These are phyloP conservation scores for Lochmaea capreae DNA, from an alignment of 2,888 invertebrate genomes.

Conservation along the genomic window DNA sequence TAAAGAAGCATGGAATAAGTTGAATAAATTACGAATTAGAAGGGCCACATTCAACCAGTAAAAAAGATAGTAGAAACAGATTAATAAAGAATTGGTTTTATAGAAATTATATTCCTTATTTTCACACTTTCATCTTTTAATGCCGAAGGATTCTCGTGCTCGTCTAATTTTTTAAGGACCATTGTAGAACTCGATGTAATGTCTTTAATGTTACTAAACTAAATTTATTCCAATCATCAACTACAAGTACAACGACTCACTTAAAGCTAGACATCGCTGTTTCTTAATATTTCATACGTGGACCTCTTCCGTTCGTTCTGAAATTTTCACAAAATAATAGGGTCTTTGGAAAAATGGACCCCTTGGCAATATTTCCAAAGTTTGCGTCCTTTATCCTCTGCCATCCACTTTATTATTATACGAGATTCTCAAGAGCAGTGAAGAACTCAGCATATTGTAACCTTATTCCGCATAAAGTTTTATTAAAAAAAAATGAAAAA, in stretches of 20 bases:
- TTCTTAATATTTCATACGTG: not conserved
- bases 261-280: too few species aligned
- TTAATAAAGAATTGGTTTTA: too few species aligned
- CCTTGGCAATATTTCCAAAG: constrained; percentile 14
- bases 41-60: too few species aligned
- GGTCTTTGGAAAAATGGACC: constrained; percentile 23
- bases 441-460: not conserved
- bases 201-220: too few species aligned
- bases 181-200: too few species aligned
- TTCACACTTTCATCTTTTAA: too few species aligned
- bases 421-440: constrained; percentile 16
- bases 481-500: constrained; percentile 3
- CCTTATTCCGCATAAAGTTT: not conserved
- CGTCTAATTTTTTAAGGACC: too few species aligned
- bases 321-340: constrained; percentile 28
- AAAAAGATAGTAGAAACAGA: too few species aligned
- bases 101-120: too few species aligned
- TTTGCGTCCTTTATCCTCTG: constrained; percentile 20
- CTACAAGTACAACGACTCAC: not conserved
- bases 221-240: too few species aligned
- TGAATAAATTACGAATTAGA: not conserved
- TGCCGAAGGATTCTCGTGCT: too few species aligned
- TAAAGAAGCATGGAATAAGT: not conserved
- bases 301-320: constrained; percentile 4
- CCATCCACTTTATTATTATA: constrained; percentile 22